Percentiles rank a stretch among this genome's conserved stretches.
Evolutionary conservation across 2,113 vertebrate species (phyloP).

Genomic region (Delphinapterus leucas): DNA sequence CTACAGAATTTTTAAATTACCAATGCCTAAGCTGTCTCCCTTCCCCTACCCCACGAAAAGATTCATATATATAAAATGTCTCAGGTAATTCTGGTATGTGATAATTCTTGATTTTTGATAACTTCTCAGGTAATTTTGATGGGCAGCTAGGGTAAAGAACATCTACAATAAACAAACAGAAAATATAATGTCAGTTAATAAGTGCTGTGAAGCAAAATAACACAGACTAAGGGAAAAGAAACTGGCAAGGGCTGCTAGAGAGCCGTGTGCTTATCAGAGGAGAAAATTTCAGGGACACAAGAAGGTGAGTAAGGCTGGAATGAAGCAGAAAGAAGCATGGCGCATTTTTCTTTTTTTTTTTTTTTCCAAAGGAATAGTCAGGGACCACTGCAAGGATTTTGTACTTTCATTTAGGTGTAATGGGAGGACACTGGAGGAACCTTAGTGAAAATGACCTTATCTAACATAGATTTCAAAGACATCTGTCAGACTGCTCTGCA

Average conservation of each 20-base stretch:
- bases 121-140: not conserved
- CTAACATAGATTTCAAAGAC: not conserved
- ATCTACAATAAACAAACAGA: not conserved
- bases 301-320: not conserved
- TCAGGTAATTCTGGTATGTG: not conserved
- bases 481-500: not conserved
- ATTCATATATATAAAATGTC: not conserved
- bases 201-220: not conserved
- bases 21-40: not conserved
- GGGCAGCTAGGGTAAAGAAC: not conserved
- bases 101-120: not conserved
- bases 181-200: not conserved
- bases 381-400: not conserved
- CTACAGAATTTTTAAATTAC: not conserved
- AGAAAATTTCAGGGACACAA: not conserved
- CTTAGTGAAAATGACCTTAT: not conserved
- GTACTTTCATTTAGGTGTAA: not conserved
- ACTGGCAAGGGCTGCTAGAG: not conserved
- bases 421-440: not conserved
- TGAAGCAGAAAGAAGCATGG: not conserved
- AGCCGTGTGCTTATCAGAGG: not conserved
- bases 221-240: not conserved
- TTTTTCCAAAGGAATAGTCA: not conserved
- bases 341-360: not conserved
- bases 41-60: not conserved